Base-by-base conservation (phyloP, 2,113 vertebrate genomes). In the Epinephelus cyanopodus region DNA sequence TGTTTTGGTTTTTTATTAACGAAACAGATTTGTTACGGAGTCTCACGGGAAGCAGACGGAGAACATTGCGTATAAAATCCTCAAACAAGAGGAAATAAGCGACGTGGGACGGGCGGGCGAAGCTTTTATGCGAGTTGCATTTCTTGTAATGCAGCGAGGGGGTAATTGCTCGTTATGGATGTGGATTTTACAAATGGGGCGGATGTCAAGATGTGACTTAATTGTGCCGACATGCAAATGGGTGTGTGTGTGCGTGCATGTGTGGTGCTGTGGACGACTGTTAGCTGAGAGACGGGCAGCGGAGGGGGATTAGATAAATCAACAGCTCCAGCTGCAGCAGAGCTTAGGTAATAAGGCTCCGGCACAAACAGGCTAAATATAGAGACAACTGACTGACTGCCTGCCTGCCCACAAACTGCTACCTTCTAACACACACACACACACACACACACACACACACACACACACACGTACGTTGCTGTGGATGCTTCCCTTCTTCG, bases 341-440 rank as follows among this genome's bases (percentile, higher is more conserved):
- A 91, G 90, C 90, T 93, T 90, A 88, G 91, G 90, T 93, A 92
- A 94, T 90, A 90, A 88, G 89, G 87, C 91, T 91, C 63, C 56
- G 81, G 83, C 84, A 82, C 84, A 89, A 90, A 84, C 86, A 76
- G 82, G 87, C 91, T 92, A 94, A 91, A 93, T 94, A 94, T 93
- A 94, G 92, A 90, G 80, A 85, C 79, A 71, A 77, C 82, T 88
- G 80, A 85, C 82, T 89, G 85, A 81, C 89, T 91, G 86, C 52
- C 87, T 91, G 86, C 56, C 87, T 90, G 87, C 85, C 89, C 88
- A 88, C 86, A 86, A 79, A 90, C 88, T 87, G 83, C 81, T 92
- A 86, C 84, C 63, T 77, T 74, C 79, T 58, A 69, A 82, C 9
- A 82, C 62, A 67, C 83, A 74, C 56, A 66, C 33, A 47, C 58